Base-by-base conservation (phyloP, 2,797 vertebrate genomes). In the Manis javanica region DNA sequence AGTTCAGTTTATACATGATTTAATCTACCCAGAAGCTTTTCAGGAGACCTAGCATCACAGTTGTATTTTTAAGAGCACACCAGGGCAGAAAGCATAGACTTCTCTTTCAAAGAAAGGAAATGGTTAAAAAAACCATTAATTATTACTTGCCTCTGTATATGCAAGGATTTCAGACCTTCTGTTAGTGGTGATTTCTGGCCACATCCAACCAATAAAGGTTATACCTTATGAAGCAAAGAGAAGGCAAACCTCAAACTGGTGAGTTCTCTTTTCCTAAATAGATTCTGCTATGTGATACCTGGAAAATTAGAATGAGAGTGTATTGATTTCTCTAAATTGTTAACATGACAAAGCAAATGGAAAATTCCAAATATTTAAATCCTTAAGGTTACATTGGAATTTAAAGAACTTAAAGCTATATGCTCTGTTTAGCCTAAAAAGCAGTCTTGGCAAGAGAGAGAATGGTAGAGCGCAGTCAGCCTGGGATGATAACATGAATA, bases 301-400 rank as follows among this genome's bases (percentile, higher is more conserved):
- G 34, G 57, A 85, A 55, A 53, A 90, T 51, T 87, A 88, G 87
- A 96, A 85, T 68, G 31, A 71, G 46, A 86, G 34, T 12, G 24
- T 42, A 26, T 2, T 39, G 37, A 39, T 69, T 42, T 92, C 34
- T 93, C 15, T 91, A 61, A 39, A 57, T 46, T 64, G 13, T 78
- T 87, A 90, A 31, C 15, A 49, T 18, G 23, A 61, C 85, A 55
- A 81, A 57, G 57, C 68, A 68, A 85, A 29, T 16, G 18, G 6
- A 51, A 87, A 84, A 74, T 72, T 66, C 29, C 34, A 78, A 71
- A 79, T 84, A 46, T 51, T 95, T 46, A 92, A 95, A 95, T 78
- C 10, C 1, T 87, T 63, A 46, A 31, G 10, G 78, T 59, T 87
- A 53, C 0, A 0, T 13, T 88, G 64, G 21, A 39, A 61, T 69